These are phyloP conservation scores for Cochlearius cochlearius DNA, from an alignment of 2,113 vertebrate genomes.

Conservation along the genomic window DNA sequence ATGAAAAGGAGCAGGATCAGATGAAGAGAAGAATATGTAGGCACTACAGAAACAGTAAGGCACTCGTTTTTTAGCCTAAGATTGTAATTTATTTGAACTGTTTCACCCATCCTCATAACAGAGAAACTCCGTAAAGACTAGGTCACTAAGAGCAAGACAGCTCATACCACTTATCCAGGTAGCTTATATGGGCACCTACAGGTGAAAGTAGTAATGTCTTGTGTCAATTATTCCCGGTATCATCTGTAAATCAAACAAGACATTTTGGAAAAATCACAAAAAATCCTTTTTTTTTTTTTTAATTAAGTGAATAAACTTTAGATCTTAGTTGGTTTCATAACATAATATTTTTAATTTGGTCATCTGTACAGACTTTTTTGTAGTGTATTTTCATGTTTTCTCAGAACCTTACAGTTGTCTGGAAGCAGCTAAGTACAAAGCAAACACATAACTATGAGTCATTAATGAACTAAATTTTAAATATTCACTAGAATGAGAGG, in stretches of 20 bases:
- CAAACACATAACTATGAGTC: not conserved
- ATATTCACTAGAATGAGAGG: not conserved
- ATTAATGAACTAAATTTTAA: not conserved
- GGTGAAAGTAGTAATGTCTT: not conserved
- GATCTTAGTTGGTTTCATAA: not conserved
- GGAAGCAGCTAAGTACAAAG: not conserved
- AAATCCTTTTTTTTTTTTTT: not conserved
- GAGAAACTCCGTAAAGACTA: not conserved
- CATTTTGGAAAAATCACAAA: not conserved
- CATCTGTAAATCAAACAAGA: not conserved
- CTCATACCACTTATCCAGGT: not conserved
- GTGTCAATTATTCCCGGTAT: not conserved
- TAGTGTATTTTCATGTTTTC: not conserved
- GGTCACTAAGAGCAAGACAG: not conserved
- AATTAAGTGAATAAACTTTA: not conserved
- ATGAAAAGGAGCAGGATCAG: not conserved
- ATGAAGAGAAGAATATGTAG: not conserved
- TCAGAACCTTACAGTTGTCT: not conserved
- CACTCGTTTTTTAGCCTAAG: fast-evolving
- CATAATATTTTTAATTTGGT: not conserved
- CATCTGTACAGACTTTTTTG: not conserved
- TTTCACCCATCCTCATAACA: not conserved
- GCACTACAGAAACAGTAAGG: not conserved
- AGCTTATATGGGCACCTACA: not conserved
- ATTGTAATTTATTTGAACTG: not conserved